Conservation (phyloP, 2,888 invertebrate genomes). For the Pharmacophagus antenor region DNA sequence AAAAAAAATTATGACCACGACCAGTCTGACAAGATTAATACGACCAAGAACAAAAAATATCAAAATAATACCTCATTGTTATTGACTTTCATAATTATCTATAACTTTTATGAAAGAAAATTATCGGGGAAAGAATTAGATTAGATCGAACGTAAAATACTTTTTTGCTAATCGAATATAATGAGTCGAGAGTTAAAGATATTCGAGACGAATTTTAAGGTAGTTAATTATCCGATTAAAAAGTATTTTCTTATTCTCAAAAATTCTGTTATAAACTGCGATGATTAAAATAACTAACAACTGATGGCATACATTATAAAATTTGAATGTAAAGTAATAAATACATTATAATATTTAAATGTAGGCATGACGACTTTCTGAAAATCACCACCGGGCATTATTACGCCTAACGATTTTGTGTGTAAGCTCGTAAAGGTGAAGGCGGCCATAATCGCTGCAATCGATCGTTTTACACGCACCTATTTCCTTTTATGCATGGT, state of each 20-base stretch:
- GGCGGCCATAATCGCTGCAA: conserved; percentile 47
- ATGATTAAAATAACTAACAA: too few species aligned
- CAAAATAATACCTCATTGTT: too few species aligned
- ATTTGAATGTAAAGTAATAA: too few species aligned
- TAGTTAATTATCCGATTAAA: background rate
- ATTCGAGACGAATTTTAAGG: background rate
- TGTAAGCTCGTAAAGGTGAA: conserved; percentile 28
- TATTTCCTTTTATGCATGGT: conserved; percentile 56
- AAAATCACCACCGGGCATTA: conserved; percentile 20
- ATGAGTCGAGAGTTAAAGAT: too few species aligned
- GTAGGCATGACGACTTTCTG: conserved; percentile 15
- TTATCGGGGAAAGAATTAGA: background rate
- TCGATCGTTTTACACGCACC: conserved; percentile 48
- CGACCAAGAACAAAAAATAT: too few species aligned
- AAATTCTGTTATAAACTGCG: too few species aligned
- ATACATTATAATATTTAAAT: too few species aligned
- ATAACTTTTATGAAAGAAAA: background rate
- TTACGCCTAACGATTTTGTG: conserved; percentile 14
- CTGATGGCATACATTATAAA: too few species aligned
- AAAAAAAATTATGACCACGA: too few species aligned
- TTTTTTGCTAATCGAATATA: background rate
- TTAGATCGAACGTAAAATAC: background rate
- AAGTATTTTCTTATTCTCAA: background rate
- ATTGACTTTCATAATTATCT: background rate
- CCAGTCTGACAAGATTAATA: too few species aligned